Conservation (phyloP, 1,140 invertebrate species). For the Andricus grossulariae region DNA sequence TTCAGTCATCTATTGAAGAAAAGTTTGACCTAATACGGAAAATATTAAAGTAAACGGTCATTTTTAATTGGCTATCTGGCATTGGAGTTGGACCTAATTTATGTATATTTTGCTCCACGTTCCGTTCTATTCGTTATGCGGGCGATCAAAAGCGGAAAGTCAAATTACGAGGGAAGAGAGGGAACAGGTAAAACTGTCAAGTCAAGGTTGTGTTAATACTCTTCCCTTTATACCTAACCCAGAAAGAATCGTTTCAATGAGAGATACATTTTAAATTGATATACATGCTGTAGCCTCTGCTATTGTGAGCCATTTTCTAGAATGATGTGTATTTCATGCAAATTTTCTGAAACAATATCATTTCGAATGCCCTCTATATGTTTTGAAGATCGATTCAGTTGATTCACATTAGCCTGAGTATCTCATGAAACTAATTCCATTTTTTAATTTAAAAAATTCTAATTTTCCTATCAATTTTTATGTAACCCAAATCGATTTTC, state of each 20-base stretch:
- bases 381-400: not conserved
- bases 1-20: too few species aligned
- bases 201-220: not conserved
- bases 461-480: too few species aligned
- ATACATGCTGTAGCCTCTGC: not conserved
- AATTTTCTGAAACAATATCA: slow-evolving; percentile 5
- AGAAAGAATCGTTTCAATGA: slow-evolving; percentile 9
- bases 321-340: slow-evolving; percentile 17
- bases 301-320: not conserved
- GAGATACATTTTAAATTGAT: slow-evolving; percentile 26
- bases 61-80: too few species aligned
- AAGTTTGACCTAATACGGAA: too few species aligned
- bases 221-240: not conserved
- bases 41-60: too few species aligned
- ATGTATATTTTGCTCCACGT: not conserved
- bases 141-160: slow-evolving; percentile 9
- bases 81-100: not conserved
- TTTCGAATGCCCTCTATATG: not conserved
- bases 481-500: too few species aligned
- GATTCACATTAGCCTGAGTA: not conserved
- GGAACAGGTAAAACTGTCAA: slow-evolving; percentile 7
- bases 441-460: not conserved
- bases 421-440: not conserved
- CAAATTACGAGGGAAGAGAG: not conserved
- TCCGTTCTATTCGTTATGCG: not conserved